Conservation (phyloP, 2,888 invertebrate species). For the Thalpophila matura region DNA sequence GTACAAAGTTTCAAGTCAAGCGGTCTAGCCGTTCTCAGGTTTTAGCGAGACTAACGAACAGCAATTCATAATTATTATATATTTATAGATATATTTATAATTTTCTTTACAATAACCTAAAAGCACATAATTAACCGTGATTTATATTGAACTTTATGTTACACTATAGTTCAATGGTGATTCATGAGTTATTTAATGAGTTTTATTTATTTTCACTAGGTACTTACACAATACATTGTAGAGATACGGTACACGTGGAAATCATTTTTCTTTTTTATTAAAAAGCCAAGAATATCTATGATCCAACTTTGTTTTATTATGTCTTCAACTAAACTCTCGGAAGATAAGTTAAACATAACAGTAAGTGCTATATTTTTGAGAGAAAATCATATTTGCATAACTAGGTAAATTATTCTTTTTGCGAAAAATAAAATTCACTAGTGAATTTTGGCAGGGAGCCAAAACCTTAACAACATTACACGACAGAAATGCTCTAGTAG, state of each 20-base stretch:
- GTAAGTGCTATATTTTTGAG: constrained; percentile 31
- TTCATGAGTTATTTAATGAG: no score
- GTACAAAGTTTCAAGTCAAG: no score
- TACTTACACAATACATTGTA: neutral
- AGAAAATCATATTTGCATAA: constrained; percentile 36
- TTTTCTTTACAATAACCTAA: no score
- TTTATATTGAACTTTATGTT: no score
- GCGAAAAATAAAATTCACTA: constrained; percentile 28
- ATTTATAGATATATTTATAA: no score
- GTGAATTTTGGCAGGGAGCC: constrained; percentile 30
- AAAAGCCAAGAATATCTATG: neutral
- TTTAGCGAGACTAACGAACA: no score
- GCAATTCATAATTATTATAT: no score
- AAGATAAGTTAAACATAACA: constrained; percentile 4
- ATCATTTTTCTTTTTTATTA: neutral
- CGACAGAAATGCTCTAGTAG: constrained; percentile 18
- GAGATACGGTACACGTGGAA: neutral
- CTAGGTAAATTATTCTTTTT: constrained; percentile 41
- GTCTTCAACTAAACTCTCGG: neutral
- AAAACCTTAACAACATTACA: constrained; percentile 45
- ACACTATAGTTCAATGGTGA: no score
- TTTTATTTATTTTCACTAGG: no score
- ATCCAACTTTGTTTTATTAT: neutral
- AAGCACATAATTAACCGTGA: no score
- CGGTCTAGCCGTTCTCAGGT: no score